Base-by-base conservation (phyloP, 2,797 vertebrate genomes). In the Artibeus lituratus region DNA sequence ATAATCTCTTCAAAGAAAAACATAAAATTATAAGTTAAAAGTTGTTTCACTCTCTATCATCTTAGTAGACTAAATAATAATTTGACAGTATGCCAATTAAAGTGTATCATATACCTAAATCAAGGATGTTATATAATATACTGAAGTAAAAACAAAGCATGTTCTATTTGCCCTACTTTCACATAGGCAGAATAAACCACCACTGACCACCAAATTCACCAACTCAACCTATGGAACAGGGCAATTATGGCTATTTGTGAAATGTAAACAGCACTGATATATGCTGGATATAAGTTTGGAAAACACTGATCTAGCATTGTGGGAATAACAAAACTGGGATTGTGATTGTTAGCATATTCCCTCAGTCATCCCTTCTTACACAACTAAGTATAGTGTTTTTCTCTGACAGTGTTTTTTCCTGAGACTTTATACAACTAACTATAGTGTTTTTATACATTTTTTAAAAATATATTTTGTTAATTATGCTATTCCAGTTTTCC, bases 21-120 rank as follows among this genome's bases (percentile, higher is more conserved):
- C 49, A 57, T 18, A 44, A 88, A 76, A 76, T 35, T 24, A 76
- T 55, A 94, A 95, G 10, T 73, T 96, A 69, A 91, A 89, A 91
- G 18, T 18, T 97, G 37, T 69, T 93, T 91, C 35, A 10, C 69
- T 42, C 44, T 87, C 51, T 96, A 62, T 69, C 53, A 62, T 69
- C 67, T 80, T 69, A 83, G 21, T 15, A 93, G 32, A 72, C 42
- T 67, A 84, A 87, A 81, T 72, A 94, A 51, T 70, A 93, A 80
- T 53, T 70, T 81, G 57, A 72, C 6, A 78, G 12, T 35, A 87
- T 51, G 67, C 22, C 49, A 86, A 65, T 14, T 70, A 9, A 95
- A 91, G 51, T 18, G 2, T 6, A 80, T n/a, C 10, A 32, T 39
- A 29, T 19, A 24, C 44, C 29, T 91, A 84, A 95, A 65, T 84